Evolutionary conservation across 2,888 invertebrate genomes (phyloP).

Genomic region (Drosophila quinaria): DNA sequence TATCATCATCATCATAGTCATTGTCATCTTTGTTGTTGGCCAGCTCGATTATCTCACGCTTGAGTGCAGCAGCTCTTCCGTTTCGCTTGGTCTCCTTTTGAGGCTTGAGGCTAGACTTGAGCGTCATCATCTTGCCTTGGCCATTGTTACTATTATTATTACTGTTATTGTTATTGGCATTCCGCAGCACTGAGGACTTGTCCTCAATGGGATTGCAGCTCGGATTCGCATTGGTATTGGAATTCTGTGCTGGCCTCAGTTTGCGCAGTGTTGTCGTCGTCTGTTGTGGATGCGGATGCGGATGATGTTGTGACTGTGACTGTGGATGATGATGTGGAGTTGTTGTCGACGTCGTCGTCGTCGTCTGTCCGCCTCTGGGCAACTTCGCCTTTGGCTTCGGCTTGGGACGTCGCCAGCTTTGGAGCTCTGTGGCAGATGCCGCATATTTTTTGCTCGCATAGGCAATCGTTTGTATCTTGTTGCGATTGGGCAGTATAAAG

Average conservation of each 20-base stretch:
- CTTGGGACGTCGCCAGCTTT: slow-evolving; percentile 74
- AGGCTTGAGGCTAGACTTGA: slow-evolving; percentile 56
- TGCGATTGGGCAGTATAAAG: slow-evolving; percentile 78
- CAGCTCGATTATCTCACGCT: slow-evolving; percentile 67
- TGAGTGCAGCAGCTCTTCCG: slow-evolving; percentile 60
- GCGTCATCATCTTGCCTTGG: slow-evolving; percentile 50
- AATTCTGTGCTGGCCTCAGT: slow-evolving; percentile 45
- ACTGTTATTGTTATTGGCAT: slow-evolving; percentile 63
- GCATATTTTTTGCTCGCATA: slow-evolving; percentile 76
- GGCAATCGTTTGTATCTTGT: slow-evolving; percentile 78
- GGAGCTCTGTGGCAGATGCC: slow-evolving; percentile 53
- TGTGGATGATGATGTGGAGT: slow-evolving; percentile 28
- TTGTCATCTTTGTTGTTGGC: slow-evolving; percentile 32
- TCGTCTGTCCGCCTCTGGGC: slow-evolving; percentile 24
- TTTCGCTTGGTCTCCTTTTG: slow-evolving; percentile 55
- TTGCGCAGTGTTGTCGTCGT: slow-evolving; percentile 43
- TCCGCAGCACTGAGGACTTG: slow-evolving; percentile 70
- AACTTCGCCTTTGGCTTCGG: slow-evolving; percentile 47
- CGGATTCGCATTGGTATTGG: slow-evolving; percentile 18
- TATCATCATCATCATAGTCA: slow-evolving; percentile 31
- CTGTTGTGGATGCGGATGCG: slow-evolving; percentile 29
- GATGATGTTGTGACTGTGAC: slow-evolving; percentile 17
- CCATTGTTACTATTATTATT: slow-evolving; percentile 53
- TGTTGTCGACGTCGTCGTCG: neutral
- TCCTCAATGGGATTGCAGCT: slow-evolving; percentile 51